Evolutionary conservation across 2,888 invertebrate genomes (phyloP).

Genomic region (Himalopsyche anomala): DNA sequence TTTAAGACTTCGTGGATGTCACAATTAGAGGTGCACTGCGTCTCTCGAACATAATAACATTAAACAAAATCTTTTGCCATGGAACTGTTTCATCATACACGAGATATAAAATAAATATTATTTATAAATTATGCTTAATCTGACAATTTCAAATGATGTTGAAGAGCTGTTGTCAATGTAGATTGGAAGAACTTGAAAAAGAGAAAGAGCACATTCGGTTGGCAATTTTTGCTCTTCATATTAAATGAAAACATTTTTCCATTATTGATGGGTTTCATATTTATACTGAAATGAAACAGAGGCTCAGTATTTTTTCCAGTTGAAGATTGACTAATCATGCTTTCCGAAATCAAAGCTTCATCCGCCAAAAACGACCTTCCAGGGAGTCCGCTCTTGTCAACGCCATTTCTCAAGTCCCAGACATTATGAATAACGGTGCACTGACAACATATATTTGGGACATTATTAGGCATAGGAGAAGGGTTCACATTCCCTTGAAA

Average conservation of each 20-base stretch:
- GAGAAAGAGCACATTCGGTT: not conserved
- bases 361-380: constrained; percentile 2
- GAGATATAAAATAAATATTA: no score
- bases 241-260: not conserved
- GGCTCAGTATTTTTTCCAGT: not conserved
- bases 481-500: not conserved
- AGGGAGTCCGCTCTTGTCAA: not conserved
- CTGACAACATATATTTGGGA: not conserved
- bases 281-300: constrained; percentile 15
- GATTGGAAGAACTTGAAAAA: not conserved
- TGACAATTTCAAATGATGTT: not conserved
- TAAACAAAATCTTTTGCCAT: no score
- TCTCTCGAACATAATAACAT: no score
- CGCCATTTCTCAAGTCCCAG: constrained; percentile 48
- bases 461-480: not conserved
- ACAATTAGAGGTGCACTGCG: no score
- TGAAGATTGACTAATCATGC: not conserved
- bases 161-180: not conserved
- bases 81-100: no score
- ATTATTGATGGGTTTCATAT: not conserved
- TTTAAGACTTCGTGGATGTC: no score
- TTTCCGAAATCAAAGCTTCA: constrained; percentile 41
- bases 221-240: not conserved
- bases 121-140: not conserved
- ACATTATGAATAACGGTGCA: constrained; percentile 49